Evolutionary conservation across 1,140 invertebrate species (phyloP).

Genomic region (Planococcus citri): DNA sequence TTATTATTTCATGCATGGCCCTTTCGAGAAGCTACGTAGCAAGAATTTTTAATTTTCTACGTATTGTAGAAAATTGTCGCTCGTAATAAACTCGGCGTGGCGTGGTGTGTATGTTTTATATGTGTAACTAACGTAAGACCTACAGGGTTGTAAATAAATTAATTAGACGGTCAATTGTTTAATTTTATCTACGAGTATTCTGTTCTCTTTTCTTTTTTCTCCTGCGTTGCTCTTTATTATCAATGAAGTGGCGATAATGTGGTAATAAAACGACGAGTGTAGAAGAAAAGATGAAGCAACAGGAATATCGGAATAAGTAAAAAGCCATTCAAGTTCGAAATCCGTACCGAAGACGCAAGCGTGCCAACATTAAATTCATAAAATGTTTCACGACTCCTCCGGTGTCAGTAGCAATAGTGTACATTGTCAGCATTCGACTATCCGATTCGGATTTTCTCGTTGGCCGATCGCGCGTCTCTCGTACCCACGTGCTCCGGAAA

Average conservation of each 20-base stretch:
- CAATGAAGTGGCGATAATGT: neutral
- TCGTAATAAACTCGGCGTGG: too few species aligned
- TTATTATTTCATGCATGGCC: neutral
- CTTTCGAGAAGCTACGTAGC: neutral
- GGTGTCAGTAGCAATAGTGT: neutral
- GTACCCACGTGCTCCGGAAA: neutral
- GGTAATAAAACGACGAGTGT: neutral
- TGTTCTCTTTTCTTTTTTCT: neutral
- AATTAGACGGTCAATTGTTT: neutral
- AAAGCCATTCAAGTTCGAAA: conserved; percentile 2
- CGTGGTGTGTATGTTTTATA: too few species aligned
- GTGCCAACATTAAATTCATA: conserved; percentile 3
- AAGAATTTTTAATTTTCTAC: neutral
- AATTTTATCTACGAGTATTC: neutral
- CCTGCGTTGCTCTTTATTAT: neutral
- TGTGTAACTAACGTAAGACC: too few species aligned
- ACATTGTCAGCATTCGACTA: conserved; percentile 6
- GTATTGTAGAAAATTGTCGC: neutral
- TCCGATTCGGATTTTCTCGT: neutral
- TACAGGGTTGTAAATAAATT: neutral
- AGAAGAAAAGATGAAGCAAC: conserved; percentile 6
- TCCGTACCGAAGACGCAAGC: neutral
- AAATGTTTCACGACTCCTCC: neutral
- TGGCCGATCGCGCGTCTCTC: neutral
- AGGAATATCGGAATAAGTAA: neutral